Conservation (phyloP, 2,113 vertebrate species). For the Heliornis fulica region DNA sequence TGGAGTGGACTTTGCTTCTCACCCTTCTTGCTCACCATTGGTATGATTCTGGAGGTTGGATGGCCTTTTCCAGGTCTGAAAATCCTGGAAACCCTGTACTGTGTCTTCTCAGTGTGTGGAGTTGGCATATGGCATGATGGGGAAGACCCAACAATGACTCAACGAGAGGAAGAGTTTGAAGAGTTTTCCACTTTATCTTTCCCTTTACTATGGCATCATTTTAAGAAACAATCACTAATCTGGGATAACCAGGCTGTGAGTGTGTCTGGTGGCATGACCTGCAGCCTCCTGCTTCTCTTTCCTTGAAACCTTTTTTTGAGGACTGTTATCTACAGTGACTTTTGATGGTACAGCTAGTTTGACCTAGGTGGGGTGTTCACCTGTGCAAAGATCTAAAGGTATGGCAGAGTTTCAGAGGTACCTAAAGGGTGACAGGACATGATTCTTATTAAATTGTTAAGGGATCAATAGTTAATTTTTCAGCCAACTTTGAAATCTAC, state of each 20-base stretch:
- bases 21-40: rapidly evolving
- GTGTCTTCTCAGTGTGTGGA: neutral
- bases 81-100: rapidly evolving
- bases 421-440: neutral
- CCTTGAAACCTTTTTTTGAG: neutral
- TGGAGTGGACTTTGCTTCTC: neutral
- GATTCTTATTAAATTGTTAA: neutral
- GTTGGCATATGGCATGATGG: neutral
- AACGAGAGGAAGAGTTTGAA: neutral
- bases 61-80: neutral
- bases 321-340: neutral
- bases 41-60: neutral
- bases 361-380: neutral
- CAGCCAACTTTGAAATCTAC: neutral
- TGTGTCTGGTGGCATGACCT: neutral
- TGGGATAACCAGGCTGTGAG: neutral
- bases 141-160: neutral
- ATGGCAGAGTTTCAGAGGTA: neutral
- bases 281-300: neutral
- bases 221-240: neutral
- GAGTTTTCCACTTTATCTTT: neutral
- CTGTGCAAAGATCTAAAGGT: neutral
- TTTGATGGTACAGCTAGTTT: neutral
- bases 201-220: neutral
- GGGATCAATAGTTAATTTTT: neutral